A percentile compares a stretch with the other conserved stretches of the same genome.
These are phyloP conservation scores for Hypselothyrea guttata DNA, from an alignment of 2,888 invertebrate species.

Conservation along the genomic window DNA sequence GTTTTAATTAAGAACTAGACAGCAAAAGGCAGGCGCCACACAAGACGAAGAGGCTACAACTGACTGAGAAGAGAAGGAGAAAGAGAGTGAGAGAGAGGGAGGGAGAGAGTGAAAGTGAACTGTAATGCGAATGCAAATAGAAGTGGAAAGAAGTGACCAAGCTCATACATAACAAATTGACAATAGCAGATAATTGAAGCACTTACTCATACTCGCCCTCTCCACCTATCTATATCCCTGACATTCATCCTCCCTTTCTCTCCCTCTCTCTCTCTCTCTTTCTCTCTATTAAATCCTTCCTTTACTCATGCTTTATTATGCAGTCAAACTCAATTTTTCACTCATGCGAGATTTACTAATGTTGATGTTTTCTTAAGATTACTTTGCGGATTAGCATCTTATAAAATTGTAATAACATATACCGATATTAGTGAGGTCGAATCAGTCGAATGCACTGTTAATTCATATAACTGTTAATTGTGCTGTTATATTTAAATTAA, in stretches of 20 bases:
- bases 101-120: too few species aligned
- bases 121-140: too few species aligned
- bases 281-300: not conserved
- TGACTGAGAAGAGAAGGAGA: not conserved
- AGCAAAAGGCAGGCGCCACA: constrained; percentile 27
- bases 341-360: too few species aligned
- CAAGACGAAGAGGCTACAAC: constrained; percentile 31
- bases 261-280: not conserved
- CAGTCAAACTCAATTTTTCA: not conserved
- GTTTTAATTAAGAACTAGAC: constrained; percentile 67
- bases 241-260: not conserved
- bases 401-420: not conserved
- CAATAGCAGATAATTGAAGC: constrained; percentile 16
- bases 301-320: not conserved
- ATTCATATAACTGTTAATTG: too few species aligned
- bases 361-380: too few species aligned
- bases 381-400: too few species aligned
- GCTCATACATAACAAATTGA: constrained; percentile 41
- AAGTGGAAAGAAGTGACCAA: constrained; percentile 17
- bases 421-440: too few species aligned
- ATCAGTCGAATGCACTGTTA: too few species aligned
- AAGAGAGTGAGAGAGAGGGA: too few species aligned
- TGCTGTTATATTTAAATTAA: too few species aligned
- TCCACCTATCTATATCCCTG: not conserved
- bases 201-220: not conserved